Evolutionary conservation across 2,888 invertebrate genomes (phyloP), one percentile per base, ranked within the genome.

Genomic region (Dasypogon diadema): DNA sequence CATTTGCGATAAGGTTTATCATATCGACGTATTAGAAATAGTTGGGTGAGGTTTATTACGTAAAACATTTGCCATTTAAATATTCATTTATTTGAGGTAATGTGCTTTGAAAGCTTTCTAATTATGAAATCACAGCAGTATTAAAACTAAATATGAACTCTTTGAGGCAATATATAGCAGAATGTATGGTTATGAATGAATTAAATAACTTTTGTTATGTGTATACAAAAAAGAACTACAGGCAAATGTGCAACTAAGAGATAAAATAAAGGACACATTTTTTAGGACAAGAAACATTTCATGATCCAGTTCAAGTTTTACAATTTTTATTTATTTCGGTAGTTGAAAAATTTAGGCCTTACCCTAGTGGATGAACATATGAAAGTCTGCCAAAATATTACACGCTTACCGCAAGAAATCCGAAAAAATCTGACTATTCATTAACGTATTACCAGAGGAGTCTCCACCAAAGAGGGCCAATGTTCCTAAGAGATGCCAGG

Each of bases 1-100:
- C 30, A 18, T 26, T 6, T 54, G 24, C 30, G 54, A 70, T 70
- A 70, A 70, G 54, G 2, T 70, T 70, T 70, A 70, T 68, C 65
- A 68, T 70, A 70, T 70, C 70, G 70, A 70, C 70, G 34, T 70
- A 54, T 70, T 54, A 54, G 54, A 70, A 70, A 70, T 70, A 70
- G 70, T 70, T 54, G 54, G 18, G 10, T 34, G 16, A 16, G 21
- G 46, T 48, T 46, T 65, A 46, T 46, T 65, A 48, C 24, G 24
- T 21, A 22, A 48, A 68, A 48, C 34, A 14, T 14, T 68, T 22
- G 10, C 1, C 26, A 8, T 68, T 48, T 68, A 48, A 68, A 48
- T 48, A 68, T 60, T 60, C 60, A 60, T 37, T 1, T 18, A 10
- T 37, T 10, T 60, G 16, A 34, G 14, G n/a, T 60, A 37, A 60